phyloP scores from a whole-genome alignment of 2,113 vertebrate species.

The Percopsis transmontana region DNA sequence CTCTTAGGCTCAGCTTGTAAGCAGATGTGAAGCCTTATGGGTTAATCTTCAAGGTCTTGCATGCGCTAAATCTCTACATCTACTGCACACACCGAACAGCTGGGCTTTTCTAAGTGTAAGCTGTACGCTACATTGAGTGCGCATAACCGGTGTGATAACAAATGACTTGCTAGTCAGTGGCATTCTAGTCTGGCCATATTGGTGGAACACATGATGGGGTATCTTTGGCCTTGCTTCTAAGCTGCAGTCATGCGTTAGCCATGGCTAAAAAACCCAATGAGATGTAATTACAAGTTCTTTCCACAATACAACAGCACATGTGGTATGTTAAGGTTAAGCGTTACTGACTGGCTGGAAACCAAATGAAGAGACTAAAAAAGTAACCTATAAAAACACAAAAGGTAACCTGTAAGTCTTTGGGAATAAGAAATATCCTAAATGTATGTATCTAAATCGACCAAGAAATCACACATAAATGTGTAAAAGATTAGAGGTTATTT shows the following conservation, averaged over 20 bases:
- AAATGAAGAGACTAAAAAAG: neutral
- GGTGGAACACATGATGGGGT: neutral
- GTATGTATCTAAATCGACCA: slow-evolving; percentile 16
- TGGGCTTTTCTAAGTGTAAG: slow-evolving; percentile 15
- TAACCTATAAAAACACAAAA: neutral
- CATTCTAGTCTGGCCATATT: neutral
- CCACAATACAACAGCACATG: slow-evolving; percentile 28
- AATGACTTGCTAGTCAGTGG: neutral
- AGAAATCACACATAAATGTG: slow-evolving; percentile 6
- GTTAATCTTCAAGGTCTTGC: slow-evolving; percentile 46
- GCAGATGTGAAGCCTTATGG: slow-evolving; percentile 49
- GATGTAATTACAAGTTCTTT: slow-evolving; percentile 44
- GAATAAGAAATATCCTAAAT: neutral
- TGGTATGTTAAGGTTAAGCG: slow-evolving; percentile 8
- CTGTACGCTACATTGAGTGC: neutral
- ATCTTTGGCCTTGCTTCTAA: slow-evolving; percentile 18
- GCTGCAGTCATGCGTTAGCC: slow-evolving; percentile 29
- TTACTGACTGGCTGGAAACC: neutral
- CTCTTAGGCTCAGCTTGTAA: slow-evolving; percentile 22
- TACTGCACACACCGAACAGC: slow-evolving; percentile 30
- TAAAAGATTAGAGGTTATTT: slow-evolving; percentile 21
- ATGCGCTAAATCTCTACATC: slow-evolving; percentile 46
- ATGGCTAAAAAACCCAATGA: slow-evolving; percentile 33
- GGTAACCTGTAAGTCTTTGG: neutral
- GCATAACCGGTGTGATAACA: no score